Percentiles rank a stretch among this genome's conserved stretches.
Conservation (phyloP, 2,888 invertebrate genomes). For the Crepidodera aurea region DNA sequence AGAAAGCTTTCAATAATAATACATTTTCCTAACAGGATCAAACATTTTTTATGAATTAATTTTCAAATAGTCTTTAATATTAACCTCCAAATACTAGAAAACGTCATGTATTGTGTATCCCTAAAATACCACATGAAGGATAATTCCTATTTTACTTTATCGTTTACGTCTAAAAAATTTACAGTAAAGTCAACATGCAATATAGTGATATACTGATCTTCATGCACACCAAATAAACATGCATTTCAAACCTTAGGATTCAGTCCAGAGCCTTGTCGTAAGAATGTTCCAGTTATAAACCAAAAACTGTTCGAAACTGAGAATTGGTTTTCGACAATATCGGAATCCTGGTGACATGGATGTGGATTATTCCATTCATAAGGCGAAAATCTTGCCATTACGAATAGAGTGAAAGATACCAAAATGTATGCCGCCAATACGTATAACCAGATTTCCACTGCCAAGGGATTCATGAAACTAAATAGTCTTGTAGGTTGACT, state of each 20-base stretch:
- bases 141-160: no score
- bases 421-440: conserved; percentile 92
- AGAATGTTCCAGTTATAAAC: conserved; percentile 90
- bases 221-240: conserved; percentile 16
- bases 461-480: conserved; percentile 96
- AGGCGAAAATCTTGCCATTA: conserved; percentile 96
- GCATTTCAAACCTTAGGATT: conserved; percentile 77
- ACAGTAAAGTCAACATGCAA: no score
- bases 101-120: no score
- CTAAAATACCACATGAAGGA: no score
- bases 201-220: neutral
- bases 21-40: no score
- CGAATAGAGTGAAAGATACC: conserved; percentile 92
- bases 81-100: no score
- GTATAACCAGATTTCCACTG: conserved; percentile 96
- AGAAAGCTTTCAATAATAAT: no score
- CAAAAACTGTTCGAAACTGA: conserved; percentile 92
- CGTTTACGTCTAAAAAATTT: no score
- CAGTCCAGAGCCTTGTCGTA: conserved; percentile 84
- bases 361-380: conserved; percentile 92
- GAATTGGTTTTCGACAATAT: conserved; percentile 94
- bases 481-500: conserved; percentile 88
- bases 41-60: no score
- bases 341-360: conserved; percentile 81
- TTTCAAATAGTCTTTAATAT: no score